phyloP scores from a whole-genome alignment of 2,888 invertebrate genomes.

The Sminthurinus aureus region DNA sequence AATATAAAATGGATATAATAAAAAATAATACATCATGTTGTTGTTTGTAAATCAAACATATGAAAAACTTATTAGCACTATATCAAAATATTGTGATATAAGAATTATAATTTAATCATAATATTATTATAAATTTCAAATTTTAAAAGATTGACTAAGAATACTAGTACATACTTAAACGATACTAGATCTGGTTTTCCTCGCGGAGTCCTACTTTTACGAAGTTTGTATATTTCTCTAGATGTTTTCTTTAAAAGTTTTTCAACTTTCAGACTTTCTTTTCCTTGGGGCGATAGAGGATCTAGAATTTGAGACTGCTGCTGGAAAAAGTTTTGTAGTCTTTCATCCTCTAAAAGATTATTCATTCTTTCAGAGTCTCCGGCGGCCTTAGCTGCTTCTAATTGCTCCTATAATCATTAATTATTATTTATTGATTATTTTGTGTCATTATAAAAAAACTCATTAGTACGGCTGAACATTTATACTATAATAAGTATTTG shows the following conservation, averaged over 20 bases:
- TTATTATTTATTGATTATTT: neutral
- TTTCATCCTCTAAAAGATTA: constrained; percentile 87
- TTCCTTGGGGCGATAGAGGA: constrained; percentile 50
- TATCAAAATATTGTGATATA: neutral
- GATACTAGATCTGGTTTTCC: constrained; percentile 90
- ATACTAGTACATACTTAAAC: constrained; percentile 92
- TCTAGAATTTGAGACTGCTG: constrained; percentile 45
- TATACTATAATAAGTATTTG: no score
- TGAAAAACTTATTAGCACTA: no score
- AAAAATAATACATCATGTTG: neutral
- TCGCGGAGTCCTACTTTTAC: constrained; percentile 85
- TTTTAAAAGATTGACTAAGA: constrained; percentile 59
- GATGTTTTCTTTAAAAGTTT: constrained; percentile 86
- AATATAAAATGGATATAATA: neutral
- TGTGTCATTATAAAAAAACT: neutral
- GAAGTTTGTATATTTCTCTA: constrained; percentile 87
- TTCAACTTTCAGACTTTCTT: constrained; percentile 68
- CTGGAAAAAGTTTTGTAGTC: constrained; percentile 74
- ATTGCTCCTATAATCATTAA: constrained; percentile 61
- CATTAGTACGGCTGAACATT: no score
- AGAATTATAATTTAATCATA: neutral
- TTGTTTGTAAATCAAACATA: no score
- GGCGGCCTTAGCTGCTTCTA: constrained; percentile 84
- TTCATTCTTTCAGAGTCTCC: constrained; percentile 83
- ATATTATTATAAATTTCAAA: neutral